phyloP scores from a whole-genome alignment of 2,797 vertebrate species.

The Pitangus sulphuratus region DNA sequence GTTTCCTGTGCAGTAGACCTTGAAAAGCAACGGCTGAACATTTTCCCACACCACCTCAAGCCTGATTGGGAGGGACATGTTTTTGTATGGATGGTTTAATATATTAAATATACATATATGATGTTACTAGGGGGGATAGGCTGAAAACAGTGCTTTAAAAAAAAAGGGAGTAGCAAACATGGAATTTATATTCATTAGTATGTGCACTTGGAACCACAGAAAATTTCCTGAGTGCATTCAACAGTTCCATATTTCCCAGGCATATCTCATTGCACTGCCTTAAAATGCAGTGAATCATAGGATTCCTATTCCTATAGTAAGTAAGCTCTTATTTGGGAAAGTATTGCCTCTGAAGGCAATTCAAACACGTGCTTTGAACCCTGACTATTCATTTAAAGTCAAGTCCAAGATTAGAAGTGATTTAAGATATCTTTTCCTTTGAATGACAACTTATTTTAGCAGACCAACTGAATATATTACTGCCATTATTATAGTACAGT shows the following conservation, averaged over 20 bases:
- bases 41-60: constrained; percentile 17
- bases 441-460: neutral
- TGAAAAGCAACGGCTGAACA: neutral
- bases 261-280: neutral
- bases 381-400: neutral
- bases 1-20: neutral
- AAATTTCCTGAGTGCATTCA: neutral
- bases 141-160: neutral
- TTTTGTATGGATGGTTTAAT: neutral
- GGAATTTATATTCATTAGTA: neutral
- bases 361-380: neutral
- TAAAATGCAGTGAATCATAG: neutral
- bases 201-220: neutral
- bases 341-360: neutral
- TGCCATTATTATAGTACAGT: neutral
- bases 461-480: neutral
- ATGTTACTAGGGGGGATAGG: neutral
- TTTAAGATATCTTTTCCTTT: neutral
- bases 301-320: neutral
- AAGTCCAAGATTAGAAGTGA: neutral
- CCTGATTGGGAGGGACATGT: neutral
- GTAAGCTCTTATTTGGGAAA: neutral
- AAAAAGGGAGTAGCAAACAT: neutral
- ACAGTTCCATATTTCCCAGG: neutral
- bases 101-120: neutral